Evolutionary conservation across 1,140 invertebrate species (phyloP), one percentile per base, ranked within the genome.

Genomic region (Pseudobourletiella spinata): DNA sequence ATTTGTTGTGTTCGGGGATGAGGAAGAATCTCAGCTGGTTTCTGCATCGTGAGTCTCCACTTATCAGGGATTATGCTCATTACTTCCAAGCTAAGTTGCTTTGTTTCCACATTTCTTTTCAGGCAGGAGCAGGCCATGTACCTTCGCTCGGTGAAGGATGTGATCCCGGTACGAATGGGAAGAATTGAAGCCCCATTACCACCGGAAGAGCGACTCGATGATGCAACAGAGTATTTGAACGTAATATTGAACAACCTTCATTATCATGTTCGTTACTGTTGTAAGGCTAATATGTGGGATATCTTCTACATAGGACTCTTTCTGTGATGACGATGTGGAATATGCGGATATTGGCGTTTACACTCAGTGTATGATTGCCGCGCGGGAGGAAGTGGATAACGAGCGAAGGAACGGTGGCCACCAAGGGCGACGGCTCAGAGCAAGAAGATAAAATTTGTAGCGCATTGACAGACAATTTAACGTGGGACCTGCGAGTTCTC

Each of bases 301-400:
- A n/a, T n/a, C n/a, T n/a, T n/a, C n/a, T n/a, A n/a, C n/a, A n/a
- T 32, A 70, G 68, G 68, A 67, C 30, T 64, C 61, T 0, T 66
- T 69, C 35, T 66, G 64, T 55, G 61, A 60, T 57, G 65, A 67
- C 20, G 59, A 63, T 2, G 51, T 65, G 1, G 65, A 70, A 24
- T 70, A 42, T 42, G 29, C 29, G n/a, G 65, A 65, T 3, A 28
- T 59, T 4, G 68, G 68, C n/a, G 51, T 44, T 25, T 70, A 64
- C 39, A 70, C 68, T 26, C 68, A 70, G 46, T 54, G 48, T 1
- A 70, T 70, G 68, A 54, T 59, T 35, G 18, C 54, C 3, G 67
- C 67, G 11, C 52, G 57, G 26, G 24, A 25, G 2, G 50, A 59
- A 22, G 3, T 56, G 1, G 39, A 43, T 25, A 35, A 29, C 43